Conservation (phyloP, 2,113 vertebrate species). For the Candoia aspera region DNA sequence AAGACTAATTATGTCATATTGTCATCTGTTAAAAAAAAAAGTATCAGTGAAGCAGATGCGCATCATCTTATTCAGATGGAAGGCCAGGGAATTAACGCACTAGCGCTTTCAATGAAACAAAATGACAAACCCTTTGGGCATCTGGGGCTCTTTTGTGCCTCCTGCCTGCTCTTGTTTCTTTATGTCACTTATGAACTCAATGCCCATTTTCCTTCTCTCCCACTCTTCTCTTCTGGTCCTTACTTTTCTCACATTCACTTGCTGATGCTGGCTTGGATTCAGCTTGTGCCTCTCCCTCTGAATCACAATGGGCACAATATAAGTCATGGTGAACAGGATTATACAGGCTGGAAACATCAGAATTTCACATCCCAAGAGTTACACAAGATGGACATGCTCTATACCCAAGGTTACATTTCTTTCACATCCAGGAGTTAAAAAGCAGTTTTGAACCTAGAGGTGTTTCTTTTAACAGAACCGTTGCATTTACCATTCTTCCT, state of each 20-base stretch:
- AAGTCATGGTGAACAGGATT: constrained; percentile 46
- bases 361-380: not conserved
- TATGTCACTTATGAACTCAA: constrained; percentile 82
- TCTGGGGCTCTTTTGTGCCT: constrained; percentile 71
- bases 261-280: constrained; percentile 77
- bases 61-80: constrained; percentile 53
- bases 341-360: not conserved
- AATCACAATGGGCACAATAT: constrained; percentile 71
- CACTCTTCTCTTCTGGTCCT: constrained; percentile 82
- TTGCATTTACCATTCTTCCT: not conserved
- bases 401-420: not conserved
- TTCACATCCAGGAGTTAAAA: not conserved
- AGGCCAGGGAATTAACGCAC: constrained; percentile 69
- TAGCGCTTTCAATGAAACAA: constrained; percentile 65
- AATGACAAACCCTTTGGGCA: constrained; percentile 77
- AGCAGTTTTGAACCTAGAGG: not conserved
- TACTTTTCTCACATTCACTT: constrained; percentile 80
- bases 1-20: constrained; percentile 35
- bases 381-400: not conserved
- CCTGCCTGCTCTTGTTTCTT: constrained; percentile 76
- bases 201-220: constrained; percentile 83
- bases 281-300: constrained; percentile 83
- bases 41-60: constrained; percentile 46
- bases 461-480: not conserved
- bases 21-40: constrained; percentile 52